These are phyloP conservation scores for Norana najaformis DNA, from an alignment of 2,888 invertebrate species.

Conservation along the genomic window DNA sequence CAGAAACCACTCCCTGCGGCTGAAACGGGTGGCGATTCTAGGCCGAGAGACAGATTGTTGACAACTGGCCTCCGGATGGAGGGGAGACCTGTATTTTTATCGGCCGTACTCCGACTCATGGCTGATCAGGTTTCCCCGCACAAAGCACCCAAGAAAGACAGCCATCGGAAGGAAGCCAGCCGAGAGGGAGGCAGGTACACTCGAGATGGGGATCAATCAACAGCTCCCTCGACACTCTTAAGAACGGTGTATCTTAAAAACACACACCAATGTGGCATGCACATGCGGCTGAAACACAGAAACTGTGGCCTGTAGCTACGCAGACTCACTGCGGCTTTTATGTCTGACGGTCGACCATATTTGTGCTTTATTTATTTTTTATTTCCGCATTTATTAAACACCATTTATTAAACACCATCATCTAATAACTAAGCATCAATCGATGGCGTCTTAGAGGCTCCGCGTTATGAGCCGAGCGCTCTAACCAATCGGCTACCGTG, in stretches of 20 bases:
- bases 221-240: not conserved
- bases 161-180: not conserved
- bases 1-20: not conserved
- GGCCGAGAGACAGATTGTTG: not conserved
- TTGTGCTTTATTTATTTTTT: too few species aligned
- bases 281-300: too few species aligned
- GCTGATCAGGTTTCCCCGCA: not conserved
- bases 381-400: too few species aligned
- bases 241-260: not conserved
- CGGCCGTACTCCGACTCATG: not conserved
- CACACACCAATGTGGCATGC: not conserved
- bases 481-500: too few species aligned
- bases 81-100: not conserved
- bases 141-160: not conserved
- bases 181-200: too few species aligned
- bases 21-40: not conserved
- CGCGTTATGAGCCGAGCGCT: too few species aligned
- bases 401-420: too few species aligned
- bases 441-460: too few species aligned
- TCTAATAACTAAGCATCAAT: too few species aligned
- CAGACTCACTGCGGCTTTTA: too few species aligned
- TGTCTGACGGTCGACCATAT: too few species aligned
- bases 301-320: too few species aligned
- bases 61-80: not conserved
- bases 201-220: not conserved